Evolutionary conservation across 2,113 vertebrate genomes (phyloP), one percentile per base, ranked within the genome.

Genomic region (Danionella cerebrum): DNA sequence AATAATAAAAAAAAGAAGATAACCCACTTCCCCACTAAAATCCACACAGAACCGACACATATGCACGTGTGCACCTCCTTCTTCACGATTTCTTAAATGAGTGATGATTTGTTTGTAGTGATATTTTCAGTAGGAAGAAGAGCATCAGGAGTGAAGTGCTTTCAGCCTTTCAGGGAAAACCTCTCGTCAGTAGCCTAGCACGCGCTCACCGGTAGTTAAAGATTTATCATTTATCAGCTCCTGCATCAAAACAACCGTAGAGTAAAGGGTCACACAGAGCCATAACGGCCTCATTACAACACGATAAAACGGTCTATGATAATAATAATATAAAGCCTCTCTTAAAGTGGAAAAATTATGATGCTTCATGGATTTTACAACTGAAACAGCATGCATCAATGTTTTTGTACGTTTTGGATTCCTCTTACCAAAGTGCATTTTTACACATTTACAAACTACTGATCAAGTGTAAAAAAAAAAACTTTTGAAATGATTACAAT

Each of bases 241-340:
- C 57, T 60, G 57, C 44, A 44, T 60, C 39, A 60, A 44, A 60
- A 44, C 25, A 44, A 33, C 25, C 31, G 14, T 5, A 48, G 27
- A 45, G 60, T 25, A 13, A 41, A 39, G 22, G 13, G 6, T 21
- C 19, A 35, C 29, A 14, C 35, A n/a, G 12, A n/a, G 10, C 29
- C 60, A 64, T 64, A 64, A 64, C 47, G 48, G 27, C 22, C 19
- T 64, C 29, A 45, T 31, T 18, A 44, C 57, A 60, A 60, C 25
- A 44, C 44, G 16, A 44, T 44, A 11, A 9, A 18, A 60, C 39
- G 6, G 41, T 33, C 1, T 44, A 6, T 19, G 27, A 18, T 31
- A 31, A 52, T 31, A 14, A 14, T 9, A 44, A 42, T 44, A 29
- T 3, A n/a, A n/a, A n/a, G 57, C 24, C 44, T 3, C 14, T 29